These are phyloP conservation scores for Tiliacea aurago DNA, from an alignment of 2,888 invertebrate genomes.

Conservation along the genomic window DNA sequence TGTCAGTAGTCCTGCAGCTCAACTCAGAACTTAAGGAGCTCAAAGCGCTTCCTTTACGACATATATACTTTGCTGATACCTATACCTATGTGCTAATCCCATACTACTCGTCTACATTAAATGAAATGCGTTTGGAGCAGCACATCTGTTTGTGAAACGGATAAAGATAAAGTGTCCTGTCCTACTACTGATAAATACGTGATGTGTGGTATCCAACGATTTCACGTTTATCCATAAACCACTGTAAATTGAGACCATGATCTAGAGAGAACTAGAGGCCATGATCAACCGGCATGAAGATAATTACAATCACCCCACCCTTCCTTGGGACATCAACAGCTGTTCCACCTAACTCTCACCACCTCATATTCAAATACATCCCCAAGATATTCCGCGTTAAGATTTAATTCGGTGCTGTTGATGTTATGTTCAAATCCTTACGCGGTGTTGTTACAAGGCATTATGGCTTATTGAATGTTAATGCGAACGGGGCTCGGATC, in stretches of 20 bases:
- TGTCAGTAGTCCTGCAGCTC: no score
- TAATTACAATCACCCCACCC: background rate
- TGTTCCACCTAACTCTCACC: constrained; percentile 24
- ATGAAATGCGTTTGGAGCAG: background rate
- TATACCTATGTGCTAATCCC: background rate
- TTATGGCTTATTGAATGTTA: constrained; percentile 82
- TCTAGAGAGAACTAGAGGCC: no score
- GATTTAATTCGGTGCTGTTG: constrained; percentile 54
- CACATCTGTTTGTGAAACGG: no score
- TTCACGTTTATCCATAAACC: no score
- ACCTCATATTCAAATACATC: constrained; percentile 37
- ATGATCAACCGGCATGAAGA: no score
- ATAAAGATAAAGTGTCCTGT: no score
- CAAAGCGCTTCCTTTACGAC: background rate
- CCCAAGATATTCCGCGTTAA: constrained; percentile 29
- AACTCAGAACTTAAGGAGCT: no score
- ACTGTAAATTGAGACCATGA: no score
- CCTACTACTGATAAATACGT: no score
- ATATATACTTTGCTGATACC: background rate
- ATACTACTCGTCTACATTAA: background rate
- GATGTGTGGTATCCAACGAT: no score
- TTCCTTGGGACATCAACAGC: constrained; percentile 29
- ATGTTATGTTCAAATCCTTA: constrained; percentile 57
- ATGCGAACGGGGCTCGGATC: constrained; percentile 72
- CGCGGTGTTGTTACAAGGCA: constrained; percentile 72